Base-by-base conservation (phyloP, 2,888 invertebrate genomes). In the Trichopria drosophilae region DNA sequence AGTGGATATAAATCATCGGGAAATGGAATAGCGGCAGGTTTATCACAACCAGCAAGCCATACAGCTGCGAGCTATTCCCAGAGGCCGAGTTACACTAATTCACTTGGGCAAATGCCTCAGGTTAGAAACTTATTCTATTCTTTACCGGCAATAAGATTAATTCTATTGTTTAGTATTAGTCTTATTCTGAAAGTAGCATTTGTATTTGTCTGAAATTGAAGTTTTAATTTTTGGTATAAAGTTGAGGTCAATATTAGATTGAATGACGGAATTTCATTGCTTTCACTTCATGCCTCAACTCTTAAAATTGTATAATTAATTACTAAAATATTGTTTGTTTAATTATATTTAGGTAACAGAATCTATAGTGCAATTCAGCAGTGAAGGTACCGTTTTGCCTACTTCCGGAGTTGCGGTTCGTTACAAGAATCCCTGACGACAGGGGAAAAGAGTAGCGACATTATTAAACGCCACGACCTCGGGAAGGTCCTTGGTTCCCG, bases 1-100 rank as follows among this genome's bases (percentile, higher is more conserved):
- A 61, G 71, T 22, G 73, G 74, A n/a, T 75, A 74, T 31, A 75
- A 75, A 47, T 62, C 73, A 12, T 63, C 64, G 9, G 55, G 71
- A 4, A 74, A 73, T 16, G 67, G 63, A 22, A 66, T 72, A 55
- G 64, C 65, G 18, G 22, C 72, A 3, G 72, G 71, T 13, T 60
- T 71, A 31, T 59, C 67, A 7, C 74, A 72, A 42, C 52, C 70
- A 5, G 64, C 71, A 6, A 72, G 69, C 57, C 73, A 72, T 48
- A 41, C 65, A 10, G 54, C 71, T 10, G 60, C 65, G 10, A 65
- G 62, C 48, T 75, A 74, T 52, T 44, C 56, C 10, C 53, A 66
- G 6, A 61, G 73, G 53, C 59, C 64, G 13, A 71, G 68, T 59
- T 75, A 75, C 41, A 49, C 68, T 9, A 72, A 73, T 59, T 57